Percentiles rank a stretch among this genome's conserved stretches.
Evolutionary conservation across 35 echinoderm and acorn worm species (phyloP).

Genomic region (Lytechinus pictus): DNA sequence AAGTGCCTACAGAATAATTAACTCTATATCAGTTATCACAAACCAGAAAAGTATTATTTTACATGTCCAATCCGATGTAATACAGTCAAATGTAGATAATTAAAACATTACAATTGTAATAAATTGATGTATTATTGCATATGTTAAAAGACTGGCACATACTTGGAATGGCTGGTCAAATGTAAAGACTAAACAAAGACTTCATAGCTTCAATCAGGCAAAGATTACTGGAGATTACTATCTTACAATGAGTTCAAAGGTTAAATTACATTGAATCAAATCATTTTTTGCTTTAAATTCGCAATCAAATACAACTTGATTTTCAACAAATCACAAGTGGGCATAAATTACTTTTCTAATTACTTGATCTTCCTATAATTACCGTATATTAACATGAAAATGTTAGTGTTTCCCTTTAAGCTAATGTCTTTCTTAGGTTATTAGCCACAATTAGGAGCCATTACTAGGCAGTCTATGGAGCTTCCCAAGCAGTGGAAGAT

Average conservation of each 20-base stretch:
- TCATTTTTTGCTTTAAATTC: no score
- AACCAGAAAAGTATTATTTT: not conserved
- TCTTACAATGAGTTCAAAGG: not conserved
- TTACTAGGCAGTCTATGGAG: not conserved
- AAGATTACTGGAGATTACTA: not conserved
- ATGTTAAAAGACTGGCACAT: not conserved
- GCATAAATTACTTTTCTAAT: no score
- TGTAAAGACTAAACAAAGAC: not conserved
- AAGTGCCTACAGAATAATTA: no score
- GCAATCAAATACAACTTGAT: no score
- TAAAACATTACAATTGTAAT: not conserved
- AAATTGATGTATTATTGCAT: not conserved
- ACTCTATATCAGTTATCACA: no score
- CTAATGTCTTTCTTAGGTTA: no score
- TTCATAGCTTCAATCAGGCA: not conserved
- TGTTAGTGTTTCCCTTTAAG: no score
- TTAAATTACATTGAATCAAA: no score
- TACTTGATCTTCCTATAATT: no score
- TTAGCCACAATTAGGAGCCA: not conserved
- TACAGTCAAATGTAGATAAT: no score
- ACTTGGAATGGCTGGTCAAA: not conserved
- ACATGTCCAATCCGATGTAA: not conserved
- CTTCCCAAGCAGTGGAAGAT: not conserved
- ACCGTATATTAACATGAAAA: no score
- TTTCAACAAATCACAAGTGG: no score